Evolutionary conservation across 2,797 vertebrate genomes (phyloP), one percentile per base, ranked within the genome.

Genomic region (Acrocephalus scirpaceus): DNA sequence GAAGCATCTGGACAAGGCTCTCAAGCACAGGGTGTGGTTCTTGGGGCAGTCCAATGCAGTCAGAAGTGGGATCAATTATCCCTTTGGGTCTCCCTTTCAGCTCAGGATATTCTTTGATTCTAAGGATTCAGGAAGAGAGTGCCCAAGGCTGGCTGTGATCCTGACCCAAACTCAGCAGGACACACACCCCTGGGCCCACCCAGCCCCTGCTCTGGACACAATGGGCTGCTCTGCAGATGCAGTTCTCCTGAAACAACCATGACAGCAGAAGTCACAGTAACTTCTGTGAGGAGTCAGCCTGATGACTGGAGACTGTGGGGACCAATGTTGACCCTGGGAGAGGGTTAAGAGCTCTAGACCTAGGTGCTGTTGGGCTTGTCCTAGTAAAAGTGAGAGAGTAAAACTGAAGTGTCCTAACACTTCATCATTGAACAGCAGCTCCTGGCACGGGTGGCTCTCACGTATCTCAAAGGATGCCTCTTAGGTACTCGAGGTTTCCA

Each of bases 391-490:
- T 4, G 16, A 47, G 16, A 57, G 53, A 16, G 13, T 27, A 40
- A 42, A 93, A 69, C 34, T 42, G 19, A 48, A 50, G 7, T 36
- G 44, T 27, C 12, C 57, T 14, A 40, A 29, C 36, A 18, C 9
- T 30, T 66, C 40, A 48, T 23, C 16, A 81, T 11, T 11, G 32
- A 56, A 29, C 23, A 58, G 42, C 58, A 22, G 60, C 2, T 73
- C 56, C 73, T 16, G 83, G 44, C 12, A 45, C 0, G 0, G 21
- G 18, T 4, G 36, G 32, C 44, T 90, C 45, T 77, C 1, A 3
- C 5, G 1, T 0, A 1, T 21, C 48, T 74, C 42, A 50, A 32
- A 53, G 17, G 34, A 60, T 14, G 4, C 8, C 50, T 36, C 50
- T 36, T 4, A 29, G 12, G 12, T 74, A 71, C 91, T 64, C 0